Base-by-base conservation (phyloP, 2,888 invertebrate species). In the Tenthredo scrophulariae region DNA sequence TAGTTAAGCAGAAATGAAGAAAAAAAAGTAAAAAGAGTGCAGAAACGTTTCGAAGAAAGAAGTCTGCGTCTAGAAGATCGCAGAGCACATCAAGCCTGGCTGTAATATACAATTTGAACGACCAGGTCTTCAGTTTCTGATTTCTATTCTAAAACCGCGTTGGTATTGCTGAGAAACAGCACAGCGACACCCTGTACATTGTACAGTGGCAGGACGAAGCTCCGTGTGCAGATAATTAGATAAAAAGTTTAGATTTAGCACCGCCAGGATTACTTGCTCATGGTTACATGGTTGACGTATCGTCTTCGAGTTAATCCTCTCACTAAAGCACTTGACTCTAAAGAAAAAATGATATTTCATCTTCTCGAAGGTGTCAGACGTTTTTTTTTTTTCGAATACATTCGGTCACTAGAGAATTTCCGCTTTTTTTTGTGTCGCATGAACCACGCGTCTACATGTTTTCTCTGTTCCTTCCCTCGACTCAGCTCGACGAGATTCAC, bases 401-500 rank as follows among this genome's bases (percentile, higher is more conserved):
- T 74, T 43, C 43, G 43, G 29, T 10, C 67, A 15, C 15, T 18
- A 33, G 67, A 67, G 4, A 67, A 33, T 67, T 6, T 33, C 33
- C 26, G 43, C 22, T 29, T 13, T 26, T 67, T 67, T 18, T 4
- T 67, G 1, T 15, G 2, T 6, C 5, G 15, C 33, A 67, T 67
- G 33, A 33, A 67, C 26, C 29, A 67, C 67, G 22, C 67, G 18
- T 29, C 67, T 67, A 67, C 67, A 67, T 67, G 1, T 67, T 6
- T 33, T 62, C n/a, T 43, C 15, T 4, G 18, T 26, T 50, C 10
- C 9, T 54, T 43, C 9, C 82, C 67, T 18, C 15, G 54, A 5
- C 15, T 74, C 77, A 72, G 62, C 46, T 84, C 83, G 85, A 84
- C 67, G 46, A 40, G 70, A 84, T n/a, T 58, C 54, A 29, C 65